Evolutionary conservation across 1,140 invertebrate species (phyloP), one percentile per base, ranked within the genome.

Genomic region (Drosophila albomicans): DNA sequence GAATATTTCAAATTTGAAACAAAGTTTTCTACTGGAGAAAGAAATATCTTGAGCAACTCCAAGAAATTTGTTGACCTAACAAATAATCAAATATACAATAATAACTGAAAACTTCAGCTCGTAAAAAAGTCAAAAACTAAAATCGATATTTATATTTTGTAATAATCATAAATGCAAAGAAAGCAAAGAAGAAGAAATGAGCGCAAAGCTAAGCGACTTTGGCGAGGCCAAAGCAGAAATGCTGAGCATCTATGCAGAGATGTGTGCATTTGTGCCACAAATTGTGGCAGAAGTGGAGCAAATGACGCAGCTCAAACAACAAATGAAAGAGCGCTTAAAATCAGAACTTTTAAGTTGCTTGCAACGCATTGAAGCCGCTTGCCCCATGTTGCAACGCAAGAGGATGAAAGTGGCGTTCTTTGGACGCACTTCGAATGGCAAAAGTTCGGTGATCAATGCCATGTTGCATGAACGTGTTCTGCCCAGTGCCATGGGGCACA

Each of bases 391-490:
- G 48, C 94, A 96, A 66, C 94, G 99, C 57, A 98, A 99, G 95
- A 98, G 99, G 93, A 99, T 99, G 99, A 99, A 99, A 95, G 99
- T 99, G 45, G 98, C 97, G 6, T 99, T 99, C 92, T 97, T 97
- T 91, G 97, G 96, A 80, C 97, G 99, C 90, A 99, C 99, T 28
- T 99, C 98, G 66, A 99, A 99, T 94, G 99, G 99, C 28, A 99
- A 99, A 93, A 99, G 98, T 92, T 98, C 98, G 7, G 98, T 99
- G 5, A 99, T 99, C 69, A 99, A 99, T 94, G 98, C 99, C 15
- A 99, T 99, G 98, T 93, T 99, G 68, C 95, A 97, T 38, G 97
- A 99, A 91, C 98, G 99, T 94, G 98, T 99, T 62, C 93, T 99
- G 74, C 99, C 99, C 0, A 98, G 97, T 92, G 99, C 99, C 20